Evolutionary conservation across 1,140 invertebrate genomes (phyloP).

Genomic region (Solenopsis fugax): DNA sequence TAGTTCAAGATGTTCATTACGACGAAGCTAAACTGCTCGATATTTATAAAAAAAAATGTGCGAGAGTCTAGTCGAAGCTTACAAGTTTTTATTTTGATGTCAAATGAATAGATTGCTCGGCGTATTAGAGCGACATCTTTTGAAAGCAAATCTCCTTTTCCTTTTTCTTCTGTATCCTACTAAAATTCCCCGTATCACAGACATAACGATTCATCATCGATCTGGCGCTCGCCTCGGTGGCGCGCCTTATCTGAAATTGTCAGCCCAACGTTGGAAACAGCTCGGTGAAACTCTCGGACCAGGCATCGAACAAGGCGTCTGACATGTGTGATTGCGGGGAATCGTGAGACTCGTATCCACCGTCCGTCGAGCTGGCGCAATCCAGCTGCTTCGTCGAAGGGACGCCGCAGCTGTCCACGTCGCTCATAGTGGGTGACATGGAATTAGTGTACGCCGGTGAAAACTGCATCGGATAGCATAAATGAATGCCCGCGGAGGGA

Average conservation of each 20-base stretch:
- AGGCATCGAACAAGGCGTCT: constrained; percentile 86
- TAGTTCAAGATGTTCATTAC: background rate
- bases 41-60: constrained; percentile 14
- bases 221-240: background rate
- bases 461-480: constrained; percentile 65
- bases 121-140: background rate
- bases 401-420: constrained; percentile 72
- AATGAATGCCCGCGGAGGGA: constrained; percentile 27
- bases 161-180: constrained; percentile 5
- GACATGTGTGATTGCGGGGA: constrained; percentile 74
- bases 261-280: constrained; percentile 88
- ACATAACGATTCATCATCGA: background rate
- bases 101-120: background rate
- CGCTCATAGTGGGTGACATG: constrained; percentile 79
- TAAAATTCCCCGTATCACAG: constrained; percentile 30
- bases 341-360: constrained; percentile 85
- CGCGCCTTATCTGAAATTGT: constrained; percentile 62
- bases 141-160: background rate
- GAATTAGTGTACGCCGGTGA: constrained; percentile 80
- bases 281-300: constrained; percentile 89
- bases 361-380: constrained; percentile 78
- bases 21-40: background rate
- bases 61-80: background rate
- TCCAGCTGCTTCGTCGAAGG: constrained; percentile 76
- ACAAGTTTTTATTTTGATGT: background rate